These are phyloP conservation scores for Paradoxurus hermaphroditus DNA, from an alignment of 2,113 vertebrate genomes.

Conservation along the genomic window DNA sequence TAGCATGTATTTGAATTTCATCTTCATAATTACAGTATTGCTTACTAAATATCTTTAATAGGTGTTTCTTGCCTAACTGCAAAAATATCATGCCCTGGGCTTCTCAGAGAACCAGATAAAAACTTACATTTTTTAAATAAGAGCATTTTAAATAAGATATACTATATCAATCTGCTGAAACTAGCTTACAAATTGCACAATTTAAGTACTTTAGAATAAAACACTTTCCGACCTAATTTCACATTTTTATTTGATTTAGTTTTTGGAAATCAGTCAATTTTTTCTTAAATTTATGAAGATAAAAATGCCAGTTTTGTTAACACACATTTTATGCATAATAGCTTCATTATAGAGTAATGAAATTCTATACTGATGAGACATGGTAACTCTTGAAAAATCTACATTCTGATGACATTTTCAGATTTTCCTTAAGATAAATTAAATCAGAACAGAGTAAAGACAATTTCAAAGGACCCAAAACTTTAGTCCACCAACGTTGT, in stretches of 20 bases:
- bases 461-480: conserved; percentile 53
- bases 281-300: conserved; percentile 38
- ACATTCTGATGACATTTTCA: conserved; percentile 39
- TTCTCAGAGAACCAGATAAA: conserved; percentile 29
- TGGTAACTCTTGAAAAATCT: conserved; percentile 46
- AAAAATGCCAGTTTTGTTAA: conserved; percentile 33
- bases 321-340: conserved; percentile 38
- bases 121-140: conserved; percentile 48
- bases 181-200: conserved; percentile 2
- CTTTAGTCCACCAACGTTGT: conserved; percentile 52
- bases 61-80: neutral
- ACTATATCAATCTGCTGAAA: neutral
- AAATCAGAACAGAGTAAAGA: conserved; percentile 68
- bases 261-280: conserved; percentile 41
- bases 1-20: neutral
- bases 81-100: neutral
- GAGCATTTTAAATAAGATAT: conserved; percentile 24
- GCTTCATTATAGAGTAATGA: conserved; percentile 36
- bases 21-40: conserved; percentile 10
- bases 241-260: conserved; percentile 49
- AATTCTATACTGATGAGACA: conserved; percentile 42
- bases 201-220: conserved; percentile 19
- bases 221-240: conserved; percentile 1
- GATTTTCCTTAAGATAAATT: conserved; percentile 66
- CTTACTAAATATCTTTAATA: conserved; percentile 33